Conservation (phyloP, 1,140 invertebrate genomes). For the Agraylea sexmaculata region DNA sequence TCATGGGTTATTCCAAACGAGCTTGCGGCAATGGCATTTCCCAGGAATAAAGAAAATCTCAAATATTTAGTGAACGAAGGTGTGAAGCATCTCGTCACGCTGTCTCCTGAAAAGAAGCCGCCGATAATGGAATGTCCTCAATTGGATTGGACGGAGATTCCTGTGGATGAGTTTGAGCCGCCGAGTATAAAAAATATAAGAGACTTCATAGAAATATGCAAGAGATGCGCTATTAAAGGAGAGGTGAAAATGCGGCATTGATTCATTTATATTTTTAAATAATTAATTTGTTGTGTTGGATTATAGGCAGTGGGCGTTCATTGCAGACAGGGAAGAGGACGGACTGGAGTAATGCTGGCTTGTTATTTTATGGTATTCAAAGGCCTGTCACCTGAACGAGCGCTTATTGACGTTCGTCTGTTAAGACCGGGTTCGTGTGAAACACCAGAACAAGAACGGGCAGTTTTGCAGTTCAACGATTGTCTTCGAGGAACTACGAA, state of each 20-base stretch:
- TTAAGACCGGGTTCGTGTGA: slow-evolving; percentile 55
- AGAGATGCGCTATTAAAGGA: slow-evolving; percentile 33
- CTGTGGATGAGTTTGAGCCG: slow-evolving; percentile 51
- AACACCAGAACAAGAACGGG: slow-evolving; percentile 51
- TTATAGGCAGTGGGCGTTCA: slow-evolving; percentile 54
- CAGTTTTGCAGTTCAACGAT: slow-evolving; percentile 47
- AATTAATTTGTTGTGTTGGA: slow-evolving; percentile 5
- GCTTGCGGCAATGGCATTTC: slow-evolving; percentile 48
- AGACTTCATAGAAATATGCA: slow-evolving; percentile 53
- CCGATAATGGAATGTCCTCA: slow-evolving; percentile 38
- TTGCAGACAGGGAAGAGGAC: slow-evolving; percentile 52
- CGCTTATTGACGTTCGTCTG: slow-evolving; percentile 47
- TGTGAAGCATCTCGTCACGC: slow-evolving; percentile 43
- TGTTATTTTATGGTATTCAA: slow-evolving; percentile 55
- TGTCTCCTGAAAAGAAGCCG: slow-evolving; percentile 51
- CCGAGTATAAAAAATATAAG: slow-evolving; percentile 53
- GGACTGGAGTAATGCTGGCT: slow-evolving; percentile 57
- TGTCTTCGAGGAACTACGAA: slow-evolving; percentile 36
- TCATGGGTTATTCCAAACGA: slow-evolving; percentile 47
- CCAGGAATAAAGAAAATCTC: slow-evolving; percentile 36
- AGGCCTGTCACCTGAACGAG: slow-evolving; percentile 44
- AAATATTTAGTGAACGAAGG: slow-evolving; percentile 34
- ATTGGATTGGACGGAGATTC: slow-evolving; percentile 47
- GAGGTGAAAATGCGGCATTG: slow-evolving; percentile 27
- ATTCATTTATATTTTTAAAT: slow-evolving; percentile 1